A percentile compares a stretch with the other conserved stretches of the same genome.
Evolutionary conservation across 2,888 invertebrate species (phyloP).

Genomic region (Ochlodes sylvanus): DNA sequence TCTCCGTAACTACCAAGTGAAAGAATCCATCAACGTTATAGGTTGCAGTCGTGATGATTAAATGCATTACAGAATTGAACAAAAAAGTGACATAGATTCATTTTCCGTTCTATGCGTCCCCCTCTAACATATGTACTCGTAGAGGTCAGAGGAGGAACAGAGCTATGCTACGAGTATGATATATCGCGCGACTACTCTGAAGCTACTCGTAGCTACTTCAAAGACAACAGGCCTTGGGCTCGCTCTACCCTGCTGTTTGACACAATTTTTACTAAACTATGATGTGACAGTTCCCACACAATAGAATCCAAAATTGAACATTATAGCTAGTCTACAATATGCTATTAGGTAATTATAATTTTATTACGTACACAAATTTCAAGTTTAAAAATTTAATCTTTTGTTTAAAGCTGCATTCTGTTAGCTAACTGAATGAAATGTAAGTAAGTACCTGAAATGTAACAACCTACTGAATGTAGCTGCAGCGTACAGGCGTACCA

Average conservation of each 20-base stretch:
- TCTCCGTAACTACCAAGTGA: background rate
- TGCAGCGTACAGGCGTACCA: slow-evolving; percentile 19
- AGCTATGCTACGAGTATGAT: slow-evolving; percentile 29
- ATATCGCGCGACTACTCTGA: slow-evolving; percentile 28
- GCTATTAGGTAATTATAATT: too few species aligned
- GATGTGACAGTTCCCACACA: slow-evolving; percentile 4
- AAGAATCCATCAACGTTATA: background rate
- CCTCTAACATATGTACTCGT: slow-evolving; percentile 2
- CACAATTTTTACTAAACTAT: slow-evolving; percentile 28
- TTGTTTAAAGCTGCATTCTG: too few species aligned
- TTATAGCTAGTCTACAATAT: background rate
- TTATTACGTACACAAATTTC: too few species aligned
- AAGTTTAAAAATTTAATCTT: too few species aligned
- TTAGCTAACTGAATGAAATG: background rate
- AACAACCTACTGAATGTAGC: slow-evolving; percentile 5
- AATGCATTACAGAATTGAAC: background rate
- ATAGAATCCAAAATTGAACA: slow-evolving; percentile 4
- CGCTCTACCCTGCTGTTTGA: slow-evolving; percentile 33
- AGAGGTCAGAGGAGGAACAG: slow-evolving; percentile 27
- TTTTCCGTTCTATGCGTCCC: slow-evolving; percentile 13
- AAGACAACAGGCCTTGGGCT: slow-evolving; percentile 36
- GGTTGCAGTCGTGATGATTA: background rate
- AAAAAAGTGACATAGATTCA: slow-evolving; percentile 1
- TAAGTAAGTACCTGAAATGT: background rate
- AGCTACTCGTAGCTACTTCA: slow-evolving; percentile 28